Evolutionary conservation across 2,113 vertebrate species (phyloP).

Genomic region (Heloderma charlesbogerti): DNA sequence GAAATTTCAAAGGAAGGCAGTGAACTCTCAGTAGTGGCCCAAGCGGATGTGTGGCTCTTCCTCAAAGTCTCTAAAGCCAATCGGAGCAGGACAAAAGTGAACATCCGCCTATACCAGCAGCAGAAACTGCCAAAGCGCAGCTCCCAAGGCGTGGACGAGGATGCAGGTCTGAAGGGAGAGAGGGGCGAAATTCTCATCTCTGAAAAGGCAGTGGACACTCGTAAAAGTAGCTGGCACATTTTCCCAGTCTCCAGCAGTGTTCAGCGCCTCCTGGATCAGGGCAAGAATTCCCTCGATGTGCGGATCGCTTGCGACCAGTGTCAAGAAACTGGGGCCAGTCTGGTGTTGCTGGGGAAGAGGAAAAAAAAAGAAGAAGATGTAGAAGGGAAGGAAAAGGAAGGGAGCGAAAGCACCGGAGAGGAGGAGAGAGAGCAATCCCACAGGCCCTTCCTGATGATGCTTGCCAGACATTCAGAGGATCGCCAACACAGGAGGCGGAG

Average conservation of each 20-base stretch:
- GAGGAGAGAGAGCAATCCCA: slow-evolving; percentile 92
- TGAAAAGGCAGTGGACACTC: slow-evolving; percentile 92
- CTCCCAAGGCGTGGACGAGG: slow-evolving; percentile 75
- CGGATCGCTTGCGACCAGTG: slow-evolving; percentile 90
- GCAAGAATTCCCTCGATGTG: slow-evolving; percentile 82
- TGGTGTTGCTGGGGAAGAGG: slow-evolving; percentile 82
- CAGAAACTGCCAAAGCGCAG: slow-evolving; percentile 69
- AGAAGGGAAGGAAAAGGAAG: slow-evolving; percentile 78
- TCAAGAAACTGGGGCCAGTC: slow-evolving; percentile 85
- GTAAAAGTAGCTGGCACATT: slow-evolving; percentile 96
- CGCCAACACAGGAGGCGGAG: slow-evolving; percentile 84
- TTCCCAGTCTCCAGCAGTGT: slow-evolving; percentile 88
- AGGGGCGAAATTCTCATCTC: slow-evolving; percentile 83
- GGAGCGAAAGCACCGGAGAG: slow-evolving; percentile 72
- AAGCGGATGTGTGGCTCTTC: slow-evolving; percentile 96
- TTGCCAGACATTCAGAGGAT: slow-evolving; percentile 87
- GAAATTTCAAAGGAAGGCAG: slow-evolving; percentile 93
- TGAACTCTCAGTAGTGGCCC: slow-evolving; percentile 89
- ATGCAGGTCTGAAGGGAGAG: slow-evolving; percentile 68
- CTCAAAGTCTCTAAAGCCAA: slow-evolving; percentile 92
- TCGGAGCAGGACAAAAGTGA: slow-evolving; percentile 90
- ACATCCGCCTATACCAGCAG: slow-evolving; percentile 88
- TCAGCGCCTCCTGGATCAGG: slow-evolving; percentile 84
- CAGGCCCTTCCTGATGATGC: slow-evolving; percentile 94
- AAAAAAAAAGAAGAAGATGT: slow-evolving; percentile 86